phyloP scores from a whole-genome alignment of 2,888 invertebrate species.

The Chaitophorus viminalis region DNA sequence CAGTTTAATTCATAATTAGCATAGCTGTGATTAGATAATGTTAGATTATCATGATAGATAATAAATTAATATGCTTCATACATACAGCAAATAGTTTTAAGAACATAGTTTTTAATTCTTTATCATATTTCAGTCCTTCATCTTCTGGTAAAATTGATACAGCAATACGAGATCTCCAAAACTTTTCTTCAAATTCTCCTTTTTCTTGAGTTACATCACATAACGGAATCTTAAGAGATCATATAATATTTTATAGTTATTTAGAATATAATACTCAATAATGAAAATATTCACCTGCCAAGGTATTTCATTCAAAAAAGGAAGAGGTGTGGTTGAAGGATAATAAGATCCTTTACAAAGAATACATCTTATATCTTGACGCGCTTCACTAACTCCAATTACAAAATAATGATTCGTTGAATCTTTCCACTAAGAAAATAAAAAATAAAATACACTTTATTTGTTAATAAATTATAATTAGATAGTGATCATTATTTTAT shows the following conservation, averaged over 20 bases:
- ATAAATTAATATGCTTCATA: constrained; percentile 64
- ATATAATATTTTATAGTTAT: constrained; percentile 23
- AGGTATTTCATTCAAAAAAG: constrained; percentile 80
- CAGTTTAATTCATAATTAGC: constrained; percentile 41
- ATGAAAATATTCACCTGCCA: constrained; percentile 71
- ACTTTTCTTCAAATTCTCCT: constrained; percentile 78
- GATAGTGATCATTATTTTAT: constrained; percentile 65
- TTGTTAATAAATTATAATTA: not conserved
- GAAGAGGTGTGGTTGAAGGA: constrained; percentile 87
- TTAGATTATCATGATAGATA: constrained; percentile 47
- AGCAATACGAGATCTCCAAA: constrained; percentile 62
- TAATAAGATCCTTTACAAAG: constrained; percentile 89
- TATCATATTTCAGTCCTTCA: constrained; percentile 71
- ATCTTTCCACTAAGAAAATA: constrained; percentile 71
- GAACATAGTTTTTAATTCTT: constrained; percentile 79
- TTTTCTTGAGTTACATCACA: constrained; percentile 85
- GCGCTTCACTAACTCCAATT: constrained; percentile 80
- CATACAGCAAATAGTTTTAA: constrained; percentile 90
- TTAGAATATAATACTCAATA: constrained; percentile 36
- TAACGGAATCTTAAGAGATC: constrained; percentile 74
- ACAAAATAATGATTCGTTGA: constrained; percentile 81
- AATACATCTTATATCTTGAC: constrained; percentile 82
- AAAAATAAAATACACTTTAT: not conserved
- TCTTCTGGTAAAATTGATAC: constrained; percentile 63
- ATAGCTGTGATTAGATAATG: too few relatives aligned